These are phyloP conservation scores for Coluber constrictor DNA, from an alignment of 2,797 vertebrate species.

Conservation along the genomic window DNA sequence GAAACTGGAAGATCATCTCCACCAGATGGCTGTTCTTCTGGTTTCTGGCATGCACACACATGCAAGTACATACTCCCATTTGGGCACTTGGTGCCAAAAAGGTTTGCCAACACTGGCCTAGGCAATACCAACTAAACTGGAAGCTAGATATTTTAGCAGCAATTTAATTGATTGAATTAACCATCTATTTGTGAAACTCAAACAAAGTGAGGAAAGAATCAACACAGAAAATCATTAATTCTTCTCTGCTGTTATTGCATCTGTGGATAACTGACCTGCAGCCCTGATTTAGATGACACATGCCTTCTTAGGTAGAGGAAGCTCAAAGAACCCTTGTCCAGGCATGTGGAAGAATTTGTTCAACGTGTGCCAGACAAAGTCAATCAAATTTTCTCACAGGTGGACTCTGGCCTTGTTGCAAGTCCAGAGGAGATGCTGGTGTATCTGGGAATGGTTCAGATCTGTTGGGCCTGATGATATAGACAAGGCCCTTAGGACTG, in stretches of 20 bases:
- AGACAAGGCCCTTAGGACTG: neutral
- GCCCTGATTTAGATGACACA: neutral
- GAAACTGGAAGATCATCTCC: too few species aligned
- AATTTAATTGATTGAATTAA: neutral
- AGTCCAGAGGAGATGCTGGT: neutral
- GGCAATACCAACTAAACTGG: neutral
- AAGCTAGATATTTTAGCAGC: neutral
- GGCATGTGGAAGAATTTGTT: neutral
- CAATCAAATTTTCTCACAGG: neutral
- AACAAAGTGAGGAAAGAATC: neutral
- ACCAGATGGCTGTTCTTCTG: too few species aligned
- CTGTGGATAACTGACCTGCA: neutral
- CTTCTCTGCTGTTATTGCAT: neutral
- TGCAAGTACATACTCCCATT: too few species aligned
- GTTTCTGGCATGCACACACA: too few species aligned
- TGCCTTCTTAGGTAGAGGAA: neutral
- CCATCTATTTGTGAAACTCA: neutral
- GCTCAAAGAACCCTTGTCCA: neutral
- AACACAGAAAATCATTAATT: neutral
- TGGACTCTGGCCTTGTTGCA: neutral
- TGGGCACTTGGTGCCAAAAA: too few species aligned
- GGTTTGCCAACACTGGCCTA: too few species aligned
- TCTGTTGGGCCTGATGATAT: neutral
- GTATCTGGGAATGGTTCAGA: neutral
- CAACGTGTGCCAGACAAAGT: neutral